A percentile compares a stretch with the other conserved stretches of the same genome.
Evolutionary conservation across 1,140 invertebrate species (phyloP).

Genomic region (Lepeophtheirus salmonis): DNA sequence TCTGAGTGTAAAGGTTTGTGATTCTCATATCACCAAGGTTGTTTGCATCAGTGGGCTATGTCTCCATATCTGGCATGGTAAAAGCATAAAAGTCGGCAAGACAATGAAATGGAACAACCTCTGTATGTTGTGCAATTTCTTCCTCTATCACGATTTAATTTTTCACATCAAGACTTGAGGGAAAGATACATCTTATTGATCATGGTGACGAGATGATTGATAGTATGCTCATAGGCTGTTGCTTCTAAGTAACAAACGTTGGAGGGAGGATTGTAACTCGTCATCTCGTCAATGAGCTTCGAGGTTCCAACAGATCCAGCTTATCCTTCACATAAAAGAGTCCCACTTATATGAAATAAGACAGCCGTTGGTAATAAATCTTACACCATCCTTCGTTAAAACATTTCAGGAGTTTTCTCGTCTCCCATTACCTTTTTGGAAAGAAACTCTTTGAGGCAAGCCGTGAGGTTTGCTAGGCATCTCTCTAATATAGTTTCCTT

Average conservation of each 20-base stretch:
- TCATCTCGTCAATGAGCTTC: neutral
- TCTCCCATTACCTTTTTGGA: neutral
- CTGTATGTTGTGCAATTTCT: too few species aligned
- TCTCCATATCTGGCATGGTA: neutral
- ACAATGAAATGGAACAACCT: neutral
- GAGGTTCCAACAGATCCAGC: neutral
- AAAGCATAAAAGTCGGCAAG: neutral
- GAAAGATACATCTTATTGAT: neutral
- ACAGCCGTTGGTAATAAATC: neutral
- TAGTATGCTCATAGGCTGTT: neutral
- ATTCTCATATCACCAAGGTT: neutral
- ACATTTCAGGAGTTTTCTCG: neutral
- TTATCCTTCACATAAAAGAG: neutral
- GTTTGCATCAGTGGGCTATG: neutral
- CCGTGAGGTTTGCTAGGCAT: neutral
- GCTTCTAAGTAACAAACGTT: neutral
- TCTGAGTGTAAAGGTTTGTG: neutral
- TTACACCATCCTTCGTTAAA: neutral
- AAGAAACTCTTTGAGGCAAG: neutral
- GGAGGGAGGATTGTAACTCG: neutral
- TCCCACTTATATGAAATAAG: neutral
- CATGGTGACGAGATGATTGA: neutral
- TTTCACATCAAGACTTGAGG: neutral
- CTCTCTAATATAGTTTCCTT: neutral
- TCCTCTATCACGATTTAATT: too few species aligned